Evolutionary conservation across 2,113 vertebrate genomes (phyloP), one percentile per base, ranked within the genome.

Genomic region (Thunnus thynnus): DNA sequence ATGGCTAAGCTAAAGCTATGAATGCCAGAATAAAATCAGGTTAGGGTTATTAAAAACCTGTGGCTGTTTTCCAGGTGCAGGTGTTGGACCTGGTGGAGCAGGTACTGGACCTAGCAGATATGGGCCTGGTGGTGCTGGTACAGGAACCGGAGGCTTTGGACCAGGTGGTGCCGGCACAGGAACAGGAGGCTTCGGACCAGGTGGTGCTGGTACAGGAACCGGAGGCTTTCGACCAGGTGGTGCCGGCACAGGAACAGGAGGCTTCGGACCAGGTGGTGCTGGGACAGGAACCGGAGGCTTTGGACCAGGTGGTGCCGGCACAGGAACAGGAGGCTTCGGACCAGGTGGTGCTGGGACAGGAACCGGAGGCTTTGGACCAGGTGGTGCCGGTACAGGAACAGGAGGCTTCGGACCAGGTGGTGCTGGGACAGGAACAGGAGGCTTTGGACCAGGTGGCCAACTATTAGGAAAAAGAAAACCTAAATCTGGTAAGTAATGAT

Each of bases 391-490:
- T 0, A 61, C 73, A 0, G 85, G 88, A 44, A 4, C 73, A 0
- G 78, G 84, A 10, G 82, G 85, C 0, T 81, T 78, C 0, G 84
- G 86, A 62, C 86, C 91, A 14, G 82, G 83, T 0, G 66, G 76
- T 0, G n/a, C 57, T 22, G 89, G 87, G 0, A 72, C 61, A n/a
- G 80, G 86, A 60, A 54, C 79, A 0, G 89, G 85, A 32, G 78
- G 84, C 0, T 83, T 66, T 0, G 17, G 86, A 41, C 76, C 79
- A 2, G 84, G 73, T 3, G 82, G 91, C 3, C 82, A 83, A 76
- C 65, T 78, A 67, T 50, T 70, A 20, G 87, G 78, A 84, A 90
- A 88, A 89, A 78, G 83, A 61, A 95, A 94, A 80, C 91, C 93
- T 41, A 93, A 93, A 91, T 86, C 91, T 77, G 91, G 93, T 87